These are phyloP conservation scores for Xylocampa areola DNA, from an alignment of 2,888 invertebrate genomes.

Conservation along the genomic window DNA sequence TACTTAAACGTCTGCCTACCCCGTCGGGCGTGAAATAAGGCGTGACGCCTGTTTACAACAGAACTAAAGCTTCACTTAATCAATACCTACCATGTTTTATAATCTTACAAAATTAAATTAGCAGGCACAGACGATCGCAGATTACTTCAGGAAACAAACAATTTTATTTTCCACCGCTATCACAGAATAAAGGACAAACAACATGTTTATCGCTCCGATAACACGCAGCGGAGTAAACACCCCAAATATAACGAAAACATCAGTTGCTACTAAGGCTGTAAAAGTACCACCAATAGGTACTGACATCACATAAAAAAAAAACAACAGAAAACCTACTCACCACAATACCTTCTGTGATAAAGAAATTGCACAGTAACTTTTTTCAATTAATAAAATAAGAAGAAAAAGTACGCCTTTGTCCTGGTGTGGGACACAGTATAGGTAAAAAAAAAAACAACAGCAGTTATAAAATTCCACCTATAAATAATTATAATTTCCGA, in stretches of 20 bases:
- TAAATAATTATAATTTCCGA: too few relatives aligned
- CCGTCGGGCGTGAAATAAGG: too few relatives aligned
- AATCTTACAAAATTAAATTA: conserved; percentile 1
- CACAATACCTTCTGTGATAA: neutral
- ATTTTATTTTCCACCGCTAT: conserved; percentile 32
- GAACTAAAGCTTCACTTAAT: too few relatives aligned
- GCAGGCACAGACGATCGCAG: conserved; percentile 8
- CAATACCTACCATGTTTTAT: conserved; percentile 6
- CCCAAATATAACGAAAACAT: conserved; percentile 48
- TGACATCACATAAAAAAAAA: neutral
- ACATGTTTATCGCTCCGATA: conserved; percentile 57
- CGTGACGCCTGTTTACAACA: too few relatives aligned
- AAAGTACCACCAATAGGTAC: conserved; percentile 11
- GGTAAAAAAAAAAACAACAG: too few relatives aligned
- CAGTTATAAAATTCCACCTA: too few relatives aligned
- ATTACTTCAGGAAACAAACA: conserved; percentile 39
- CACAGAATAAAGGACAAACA: conserved; percentile 38
- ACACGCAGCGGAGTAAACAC: conserved; percentile 45
- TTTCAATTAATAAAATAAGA: too few relatives aligned
- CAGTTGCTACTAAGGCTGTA: conserved; percentile 42
- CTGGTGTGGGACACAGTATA: too few relatives aligned
- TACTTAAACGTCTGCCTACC: too few relatives aligned
- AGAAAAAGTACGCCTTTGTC: too few relatives aligned
- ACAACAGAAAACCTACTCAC: conserved; percentile 5
- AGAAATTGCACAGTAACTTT: neutral